Percentiles rank a stretch among this genome's conserved stretches.
Evolutionary conservation across 2,888 invertebrate species (phyloP).

Genomic region (Diaphora mendica): DNA sequence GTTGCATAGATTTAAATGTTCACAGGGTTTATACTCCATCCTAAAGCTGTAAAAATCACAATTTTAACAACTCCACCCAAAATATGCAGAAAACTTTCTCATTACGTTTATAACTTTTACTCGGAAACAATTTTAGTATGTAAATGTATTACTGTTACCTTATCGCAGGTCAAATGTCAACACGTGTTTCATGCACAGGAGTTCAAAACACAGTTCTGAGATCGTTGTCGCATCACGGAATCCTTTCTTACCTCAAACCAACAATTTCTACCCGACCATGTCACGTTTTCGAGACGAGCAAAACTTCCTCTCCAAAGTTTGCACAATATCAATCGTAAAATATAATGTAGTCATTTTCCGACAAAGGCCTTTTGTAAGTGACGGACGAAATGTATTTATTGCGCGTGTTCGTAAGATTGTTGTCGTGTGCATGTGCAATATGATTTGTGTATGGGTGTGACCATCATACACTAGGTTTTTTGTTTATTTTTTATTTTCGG

Average conservation of each 20-base stretch:
- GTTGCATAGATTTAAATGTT: too few relatives aligned
- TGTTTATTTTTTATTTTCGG: too few relatives aligned
- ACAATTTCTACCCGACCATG: slow-evolving; percentile 52
- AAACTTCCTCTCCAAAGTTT: slow-evolving; percentile 42
- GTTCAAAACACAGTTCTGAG: slow-evolving; percentile 49
- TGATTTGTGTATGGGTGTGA: slow-evolving; percentile 10
- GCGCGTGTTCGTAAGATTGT: slow-evolving; percentile 21
- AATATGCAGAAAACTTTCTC: not conserved
- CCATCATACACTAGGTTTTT: not conserved
- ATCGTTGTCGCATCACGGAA: slow-evolving; percentile 69
- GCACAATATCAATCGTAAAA: slow-evolving; percentile 58
- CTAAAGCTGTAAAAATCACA: not conserved
- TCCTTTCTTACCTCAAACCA: slow-evolving; percentile 61
- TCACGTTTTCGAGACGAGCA: slow-evolving; percentile 54
- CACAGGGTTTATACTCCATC: too few relatives aligned
- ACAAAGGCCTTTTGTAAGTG: slow-evolving; percentile 56
- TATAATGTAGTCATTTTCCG: slow-evolving; percentile 53
- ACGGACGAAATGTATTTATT: slow-evolving; percentile 25
- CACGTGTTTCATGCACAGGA: slow-evolving; percentile 54
- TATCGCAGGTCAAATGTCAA: slow-evolving; percentile 57
- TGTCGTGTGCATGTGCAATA: slow-evolving; percentile 33
- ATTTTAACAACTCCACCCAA: not conserved
- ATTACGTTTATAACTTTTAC: slow-evolving; percentile 5
- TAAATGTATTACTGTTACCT: slow-evolving; percentile 49
- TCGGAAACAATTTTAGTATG: slow-evolving; percentile 45